Evolutionary conservation across 2,113 vertebrate genomes (phyloP), one percentile per base, ranked within the genome.

Genomic region (Fregata magnificens): DNA sequence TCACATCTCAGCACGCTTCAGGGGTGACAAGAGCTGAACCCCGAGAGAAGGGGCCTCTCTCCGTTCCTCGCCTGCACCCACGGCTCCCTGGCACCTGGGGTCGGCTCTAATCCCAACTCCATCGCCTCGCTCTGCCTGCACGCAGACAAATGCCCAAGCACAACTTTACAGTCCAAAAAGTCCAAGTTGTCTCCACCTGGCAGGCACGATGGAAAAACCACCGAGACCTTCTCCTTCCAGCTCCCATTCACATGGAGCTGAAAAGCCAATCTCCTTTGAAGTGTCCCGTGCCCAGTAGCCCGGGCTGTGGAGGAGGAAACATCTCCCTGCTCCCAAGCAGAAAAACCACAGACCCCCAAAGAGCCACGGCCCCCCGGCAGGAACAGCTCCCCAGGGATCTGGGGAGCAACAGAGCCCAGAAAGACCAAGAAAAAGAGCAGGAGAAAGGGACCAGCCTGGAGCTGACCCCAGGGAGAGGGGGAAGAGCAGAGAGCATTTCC

Each of bases 121-220:
- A 40, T 92, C 34, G 28, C 91, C 82, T 86, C 1, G 0, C 66
- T 86, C 92, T 92, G 91, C 96, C 95, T 92, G 94, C 83, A 83
- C 12, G 16, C 91, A 94, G 88, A 77, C 45, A 65, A 70, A 76
- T 95, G 94, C 95, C 97, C 97, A 91, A 96, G 81, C 71, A 77
- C 89, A 97, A 80, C 81, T 95, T 95, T 58, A 90, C 88, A 82
- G 94, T 97, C 86, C 61, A 72, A 56, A 76, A 93, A 90, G 74
- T 93, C 84, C 94, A 90, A 95, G 78, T 91, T 91, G 91, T 95
- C 94, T 95, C 95, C 93, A 94, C 97, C 95, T 96, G 96, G 97
- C 97, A 97, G 93, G 83, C 86, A 79, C 28, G 8, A 95, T 82
- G 96, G 97, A 95, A 96, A 97, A 97, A 96, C 85, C 93, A 93